Conservation (phyloP, 2,113 vertebrate genomes). For the Entelurus aequoreus region DNA sequence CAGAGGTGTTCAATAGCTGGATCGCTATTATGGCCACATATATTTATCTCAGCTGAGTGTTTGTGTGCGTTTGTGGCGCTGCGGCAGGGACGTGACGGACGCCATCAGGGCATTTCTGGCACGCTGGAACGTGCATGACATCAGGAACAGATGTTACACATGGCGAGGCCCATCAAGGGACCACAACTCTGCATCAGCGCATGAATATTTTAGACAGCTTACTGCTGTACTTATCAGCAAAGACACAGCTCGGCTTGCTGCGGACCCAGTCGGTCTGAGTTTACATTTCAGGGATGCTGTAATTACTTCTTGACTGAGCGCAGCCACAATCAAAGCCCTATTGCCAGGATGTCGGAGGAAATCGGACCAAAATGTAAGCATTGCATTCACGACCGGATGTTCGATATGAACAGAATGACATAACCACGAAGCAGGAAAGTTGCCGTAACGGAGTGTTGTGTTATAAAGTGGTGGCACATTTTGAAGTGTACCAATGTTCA, state of each 20-base stretch:
- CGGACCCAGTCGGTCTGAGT: conserved; percentile 46
- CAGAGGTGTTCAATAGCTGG: conserved; percentile 47
- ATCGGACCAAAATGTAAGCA: neutral
- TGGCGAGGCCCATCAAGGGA: conserved; percentile 62
- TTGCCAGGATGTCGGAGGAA: neutral
- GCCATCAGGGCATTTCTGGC: conserved; percentile 61
- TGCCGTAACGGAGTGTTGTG: too few species aligned
- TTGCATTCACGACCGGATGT: neutral
- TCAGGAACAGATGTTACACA: conserved; percentile 72
- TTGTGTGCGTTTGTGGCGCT: conserved; percentile 15
- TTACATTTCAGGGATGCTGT: conserved; percentile 35
- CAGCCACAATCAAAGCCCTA: neutral
- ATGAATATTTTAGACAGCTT: conserved; percentile 70
- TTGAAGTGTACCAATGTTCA: too few species aligned
- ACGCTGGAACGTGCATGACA: conserved; percentile 55
- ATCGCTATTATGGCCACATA: conserved; percentile 39
- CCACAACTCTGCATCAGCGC: conserved; percentile 62
- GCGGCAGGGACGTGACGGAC: conserved; percentile 41
- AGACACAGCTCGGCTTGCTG: conserved; percentile 44
- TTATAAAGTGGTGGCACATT: too few species aligned
- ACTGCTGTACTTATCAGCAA: conserved; percentile 62
- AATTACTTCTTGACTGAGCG: conserved; percentile 32
- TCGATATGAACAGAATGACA: neutral
- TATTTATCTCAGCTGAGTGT: conserved; percentile 51
- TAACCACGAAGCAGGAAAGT: too few species aligned